phyloP scores from a whole-genome alignment of 2,113 vertebrate genomes.

The Cranoglanis bouderius region DNA sequence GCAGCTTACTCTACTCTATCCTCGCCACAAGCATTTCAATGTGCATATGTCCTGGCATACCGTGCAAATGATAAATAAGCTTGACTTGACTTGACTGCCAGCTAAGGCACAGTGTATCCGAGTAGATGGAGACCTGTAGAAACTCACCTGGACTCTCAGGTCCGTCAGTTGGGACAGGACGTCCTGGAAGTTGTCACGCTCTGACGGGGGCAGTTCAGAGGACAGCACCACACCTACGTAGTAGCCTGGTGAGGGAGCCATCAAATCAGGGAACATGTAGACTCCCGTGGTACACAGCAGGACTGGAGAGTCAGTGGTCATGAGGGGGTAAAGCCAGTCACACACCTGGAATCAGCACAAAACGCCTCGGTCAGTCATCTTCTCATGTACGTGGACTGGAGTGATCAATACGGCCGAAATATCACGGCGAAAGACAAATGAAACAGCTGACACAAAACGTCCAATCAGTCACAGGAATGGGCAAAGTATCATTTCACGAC shows the following conservation, averaged over 20 bases:
- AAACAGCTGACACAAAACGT: neutral
- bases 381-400: neutral
- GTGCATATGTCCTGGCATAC: neutral
- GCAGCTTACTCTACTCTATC: too few relatives aligned
- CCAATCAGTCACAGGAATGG: neutral
- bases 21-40: too few relatives aligned
- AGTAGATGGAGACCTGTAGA: neutral
- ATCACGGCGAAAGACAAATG: neutral
- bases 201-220: constrained; percentile 82
- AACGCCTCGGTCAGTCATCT: neutral
- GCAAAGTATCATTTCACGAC: neutral
- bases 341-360: constrained; percentile 81
- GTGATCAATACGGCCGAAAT: neutral
- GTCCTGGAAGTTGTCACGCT: constrained; percentile 85
- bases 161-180: constrained; percentile 91
- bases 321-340: constrained; percentile 94
- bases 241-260: constrained; percentile 84
- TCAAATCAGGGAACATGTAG: constrained; percentile 96
- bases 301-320: constrained; percentile 86
- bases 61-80: neutral
- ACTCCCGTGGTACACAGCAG: constrained; percentile 89
- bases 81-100: neutral
- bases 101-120: neutral
- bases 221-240: constrained; percentile 94
- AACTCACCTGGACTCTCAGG: constrained; percentile 88